Base-by-base conservation (phyloP, 2,888 invertebrate genomes). In the Acronicta psi region DNA sequence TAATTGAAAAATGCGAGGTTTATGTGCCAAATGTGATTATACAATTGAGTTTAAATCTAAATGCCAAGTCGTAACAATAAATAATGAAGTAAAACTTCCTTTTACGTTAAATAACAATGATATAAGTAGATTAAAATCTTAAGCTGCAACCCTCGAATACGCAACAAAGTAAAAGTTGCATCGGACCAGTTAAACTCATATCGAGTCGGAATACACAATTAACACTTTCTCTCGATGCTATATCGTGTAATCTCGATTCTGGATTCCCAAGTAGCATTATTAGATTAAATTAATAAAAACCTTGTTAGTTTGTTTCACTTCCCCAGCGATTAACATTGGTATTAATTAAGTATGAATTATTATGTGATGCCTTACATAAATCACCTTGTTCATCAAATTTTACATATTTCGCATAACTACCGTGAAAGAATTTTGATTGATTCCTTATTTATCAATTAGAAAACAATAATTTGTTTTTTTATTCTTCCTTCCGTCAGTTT, bases 171-270 rank as follows among this genome's bases (percentile, higher is more conserved):
- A 84, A 84, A 83, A 84, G 82, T 72, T 72, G 56, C 55, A 66
- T 55, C 50, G 78, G 69, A 80, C 79, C 64, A 81, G 80, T 84
- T 82, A 70, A 60, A 69, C 58, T 65, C 58, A 71, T 69, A 67
- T 78, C 71, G 69, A 70, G 64, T 67, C 68, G 55, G 83, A 83
- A 83, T 84, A 79, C 77, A 80, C 76, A 73, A 77, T 78, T 75
- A 55, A 64, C 64, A 77, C 84, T 83, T 84, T 84, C 83, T 80
- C 83, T 80, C 71, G 63, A 70, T 75, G 62, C 73, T 69, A 45
- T 56, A 64, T 56, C 58, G 53, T 36, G 47, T 52, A 51, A 62
- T 60, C 66, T 66, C 50, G 29, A 63, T 59, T 65, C 72, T 38
- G 43, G 42, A 69, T 50, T 62, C 62, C 62, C 62, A 69, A 49